A percentile compares a stretch with the other conserved stretches of the same genome.
Evolutionary conservation across 2,113 vertebrate species (phyloP).

Genomic region (Azemiops feae): DNA sequence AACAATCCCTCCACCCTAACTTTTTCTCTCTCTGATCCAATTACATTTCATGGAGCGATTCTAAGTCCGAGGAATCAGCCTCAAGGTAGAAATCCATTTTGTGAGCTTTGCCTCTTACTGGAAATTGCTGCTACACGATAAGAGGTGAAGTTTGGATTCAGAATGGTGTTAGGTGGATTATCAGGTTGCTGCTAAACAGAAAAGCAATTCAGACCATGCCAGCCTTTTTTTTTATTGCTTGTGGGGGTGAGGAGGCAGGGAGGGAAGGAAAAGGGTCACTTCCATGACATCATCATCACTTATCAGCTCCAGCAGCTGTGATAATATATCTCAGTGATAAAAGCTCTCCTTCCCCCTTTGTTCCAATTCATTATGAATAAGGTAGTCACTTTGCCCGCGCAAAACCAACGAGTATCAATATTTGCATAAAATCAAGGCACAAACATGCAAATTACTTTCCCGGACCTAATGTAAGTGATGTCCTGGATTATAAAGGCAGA

Average conservation of each 20-base stretch:
- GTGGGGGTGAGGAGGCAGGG: neutral
- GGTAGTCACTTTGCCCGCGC: slow-evolving; percentile 21
- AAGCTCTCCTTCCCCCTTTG: slow-evolving; percentile 45
- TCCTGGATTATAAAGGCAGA: neutral
- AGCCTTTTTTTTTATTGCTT: slow-evolving; percentile 44
- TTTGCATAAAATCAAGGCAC: slow-evolving; percentile 4
- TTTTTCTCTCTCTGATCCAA: neutral
- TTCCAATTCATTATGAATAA: slow-evolving; percentile 48
- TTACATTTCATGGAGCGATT: neutral
- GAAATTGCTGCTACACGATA: neutral
- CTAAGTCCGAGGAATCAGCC: neutral
- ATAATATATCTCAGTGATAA: slow-evolving; percentile 57
- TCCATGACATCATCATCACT: slow-evolving; percentile 55
- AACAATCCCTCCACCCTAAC: neutral
- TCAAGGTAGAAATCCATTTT: slow-evolving; percentile 45
- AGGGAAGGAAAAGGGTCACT: slow-evolving; percentile 55
- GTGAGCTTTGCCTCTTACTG: neutral
- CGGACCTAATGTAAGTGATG: neutral
- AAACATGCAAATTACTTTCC: slow-evolving; percentile 23
- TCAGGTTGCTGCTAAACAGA: slow-evolving; percentile 65
- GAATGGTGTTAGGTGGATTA: slow-evolving; percentile 27
- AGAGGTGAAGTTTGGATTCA: neutral
- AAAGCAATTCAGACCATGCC: slow-evolving; percentile 24
- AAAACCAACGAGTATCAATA: slow-evolving; percentile 39
- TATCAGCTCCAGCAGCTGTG: slow-evolving; percentile 62